These are phyloP conservation scores for Oryzias celebensis DNA, from an alignment of 2,113 vertebrate species.

Conservation along the genomic window DNA sequence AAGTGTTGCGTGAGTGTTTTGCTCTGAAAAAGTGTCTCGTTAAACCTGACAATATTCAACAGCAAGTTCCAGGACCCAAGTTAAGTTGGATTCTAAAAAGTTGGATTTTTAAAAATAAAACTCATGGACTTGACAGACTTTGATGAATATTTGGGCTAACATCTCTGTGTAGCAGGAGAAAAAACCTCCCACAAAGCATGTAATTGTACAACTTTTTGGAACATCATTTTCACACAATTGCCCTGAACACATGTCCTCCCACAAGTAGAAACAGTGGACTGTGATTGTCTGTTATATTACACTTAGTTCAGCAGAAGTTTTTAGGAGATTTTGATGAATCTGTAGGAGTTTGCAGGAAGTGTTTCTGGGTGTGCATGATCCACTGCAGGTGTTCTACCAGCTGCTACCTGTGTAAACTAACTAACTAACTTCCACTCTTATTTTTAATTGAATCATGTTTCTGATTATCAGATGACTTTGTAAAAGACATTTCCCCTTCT, in stretches of 20 bases:
- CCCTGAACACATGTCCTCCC: conserved; percentile 5
- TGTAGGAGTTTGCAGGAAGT: conserved; percentile 11
- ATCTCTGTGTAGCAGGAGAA: conserved; percentile 12
- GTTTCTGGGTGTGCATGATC: conserved; percentile 7
- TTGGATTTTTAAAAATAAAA: neutral
- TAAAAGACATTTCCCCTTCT: too few species aligned
- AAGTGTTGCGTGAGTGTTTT: neutral
- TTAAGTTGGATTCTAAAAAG: too few species aligned
- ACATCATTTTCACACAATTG: conserved; percentile 31
- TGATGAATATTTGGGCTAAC: conserved; percentile 13
- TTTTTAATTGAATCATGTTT: too few species aligned
- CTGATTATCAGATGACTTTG: too few species aligned
- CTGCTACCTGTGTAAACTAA: too few species aligned
- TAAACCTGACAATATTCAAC: conserved; percentile 2
- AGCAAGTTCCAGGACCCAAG: too few species aligned
- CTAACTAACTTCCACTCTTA: too few species aligned
- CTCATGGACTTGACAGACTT: neutral
- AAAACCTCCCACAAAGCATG: conserved; percentile 9
- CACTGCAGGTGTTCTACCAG: too few species aligned
- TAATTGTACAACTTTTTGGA: conserved; percentile 21
- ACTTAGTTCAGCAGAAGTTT: conserved; percentile 25
- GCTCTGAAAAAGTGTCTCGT: neutral
- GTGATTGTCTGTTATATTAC: conserved; percentile 32
- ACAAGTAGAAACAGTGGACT: conserved; percentile 19
- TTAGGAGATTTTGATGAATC: conserved; percentile 34